phyloP scores from a whole-genome alignment of 2,113 vertebrate species.

The Triplophysa siluroides region DNA sequence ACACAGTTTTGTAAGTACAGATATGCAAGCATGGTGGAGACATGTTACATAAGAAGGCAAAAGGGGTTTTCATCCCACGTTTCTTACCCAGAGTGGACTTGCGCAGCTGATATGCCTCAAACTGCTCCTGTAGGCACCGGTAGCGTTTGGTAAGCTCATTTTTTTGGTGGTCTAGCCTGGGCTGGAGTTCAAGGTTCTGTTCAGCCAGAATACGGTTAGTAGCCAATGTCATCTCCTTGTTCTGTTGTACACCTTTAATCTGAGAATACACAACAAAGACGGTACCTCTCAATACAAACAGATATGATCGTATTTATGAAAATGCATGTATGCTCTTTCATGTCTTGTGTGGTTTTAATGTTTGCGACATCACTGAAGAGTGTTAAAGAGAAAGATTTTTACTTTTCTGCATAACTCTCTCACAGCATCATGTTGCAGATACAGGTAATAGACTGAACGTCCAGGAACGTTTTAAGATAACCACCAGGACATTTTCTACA shows the following conservation, averaged over 20 bases:
- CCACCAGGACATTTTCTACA: too few species aligned
- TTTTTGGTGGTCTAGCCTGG: conserved; percentile 85
- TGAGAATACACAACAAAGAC: conserved; percentile 55
- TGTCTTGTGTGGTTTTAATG: neutral
- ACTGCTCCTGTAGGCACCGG: conserved; percentile 81
- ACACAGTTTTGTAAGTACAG: neutral
- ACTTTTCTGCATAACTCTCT: neutral
- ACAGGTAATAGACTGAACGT: neutral
- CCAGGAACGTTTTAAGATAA: neutral
- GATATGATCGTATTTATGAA: neutral
- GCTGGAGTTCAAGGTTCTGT: conserved; percentile 89
- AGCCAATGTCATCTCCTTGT: conserved; percentile 87
- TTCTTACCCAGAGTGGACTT: conserved; percentile 75
- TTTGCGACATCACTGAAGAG: neutral
- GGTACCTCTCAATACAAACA: neutral
- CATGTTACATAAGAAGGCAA: neutral
- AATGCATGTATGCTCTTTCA: neutral
- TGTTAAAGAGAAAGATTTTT: neutral
- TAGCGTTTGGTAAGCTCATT: conserved; percentile 84
- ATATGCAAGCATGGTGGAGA: neutral
- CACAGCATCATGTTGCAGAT: neutral
- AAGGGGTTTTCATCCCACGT: neutral
- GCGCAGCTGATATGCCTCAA: conserved; percentile 89
- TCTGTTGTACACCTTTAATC: conserved; percentile 89
- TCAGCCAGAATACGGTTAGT: conserved; percentile 92